Base-by-base conservation (phyloP, 1,140 invertebrate genomes). In the Brachionus paranguensis region DNA sequence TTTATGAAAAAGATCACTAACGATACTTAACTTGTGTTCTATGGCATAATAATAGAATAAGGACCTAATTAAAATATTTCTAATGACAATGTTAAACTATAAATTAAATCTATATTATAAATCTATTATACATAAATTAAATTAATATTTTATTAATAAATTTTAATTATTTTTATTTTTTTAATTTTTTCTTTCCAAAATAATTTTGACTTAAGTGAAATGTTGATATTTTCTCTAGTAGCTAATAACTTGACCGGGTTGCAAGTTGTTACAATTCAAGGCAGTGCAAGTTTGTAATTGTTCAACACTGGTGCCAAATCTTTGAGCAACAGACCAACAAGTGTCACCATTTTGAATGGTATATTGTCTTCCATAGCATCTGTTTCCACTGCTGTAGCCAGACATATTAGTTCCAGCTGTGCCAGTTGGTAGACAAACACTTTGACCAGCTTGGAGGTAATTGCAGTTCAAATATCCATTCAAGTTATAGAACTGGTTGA, bases 321-420 rank as follows among this genome's bases (percentile, higher is more conserved):
- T 8, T 68, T 68, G 64, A 68, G 64, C 64, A 68, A 68, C 29
- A 12, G 64, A 68, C 64, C 64, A 68, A 37, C 64, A 68, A 68
- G 64, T 68, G 10, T 68, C 64, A 12, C 64, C 64, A 37, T 27
- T 12, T 68, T 68, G 64, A 29, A 68, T 27, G 11, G 20, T 68
- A 29, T 68, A 68, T 27, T 29, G 5, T 24, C 64, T 68, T 10
- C 24, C 24, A 7, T 10, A 68, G 33, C 64, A 68, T 64, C 55
- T 64, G 27, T 64, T 64, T 11, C 55, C 55, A 11, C 17, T 64
- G 10, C 3, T n/a, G 17, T 64, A 64, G 17, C 55, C 64, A 29
- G 24, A 11, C 8, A 68, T 68, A 12, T 12, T 27, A 6, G 24
- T 68, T 27, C 64, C 64, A 68, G 64, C 64, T 10, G 20, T 29